Evolutionary conservation across 2,797 vertebrate genomes (phyloP), one percentile per base, ranked within the genome.

Genomic region (Hylomyscus alleni): DNA sequence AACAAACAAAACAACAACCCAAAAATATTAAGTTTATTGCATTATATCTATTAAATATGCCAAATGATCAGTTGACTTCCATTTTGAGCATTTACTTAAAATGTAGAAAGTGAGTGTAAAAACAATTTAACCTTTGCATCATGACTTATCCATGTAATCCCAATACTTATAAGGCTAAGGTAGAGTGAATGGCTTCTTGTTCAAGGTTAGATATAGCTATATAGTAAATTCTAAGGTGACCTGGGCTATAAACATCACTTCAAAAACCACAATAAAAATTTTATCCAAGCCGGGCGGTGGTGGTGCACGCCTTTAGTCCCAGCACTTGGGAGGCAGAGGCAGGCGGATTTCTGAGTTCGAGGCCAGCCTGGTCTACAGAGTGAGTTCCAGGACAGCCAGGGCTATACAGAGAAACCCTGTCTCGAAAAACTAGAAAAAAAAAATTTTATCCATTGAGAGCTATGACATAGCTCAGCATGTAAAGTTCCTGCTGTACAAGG

Each of bases 11-110:
- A 47, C 75, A 76, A 15, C 44, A 47, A 76, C 75, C 67, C 37
- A 78, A 47, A 90, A 84, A 67, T 29, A 24, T 58, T 1, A 91
- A 52, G 1, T 54, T 95, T 75, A 76, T 75, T 75, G 22, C 52
- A 92, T 47, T 90, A 50, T 4, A 44, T 92, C 44, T 72, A 31
- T 94, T 34, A 83, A 17, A 77, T 65, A 40, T 15, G 20, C 37
- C 87, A 91, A 91, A 56, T 96, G 75, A 50, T 54, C 56, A 72
- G 20, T 76, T 90, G 82, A n/a, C 69, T 90, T 3, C 86, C 60
- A 47, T 76, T 54, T 52, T n/a, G n/a, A n/a, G n/a, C n/a, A n/a
- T n/a, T n/a, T n/a, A 44, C 84, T 78, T 58, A 85, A 81, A 60
- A 50, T 67, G 6, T 94, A 77, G 31, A 83, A 34, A 80, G 2